These are phyloP conservation scores for Siniperca scherzeri DNA, from an alignment of 2,797 vertebrate species.

Conservation along the genomic window DNA sequence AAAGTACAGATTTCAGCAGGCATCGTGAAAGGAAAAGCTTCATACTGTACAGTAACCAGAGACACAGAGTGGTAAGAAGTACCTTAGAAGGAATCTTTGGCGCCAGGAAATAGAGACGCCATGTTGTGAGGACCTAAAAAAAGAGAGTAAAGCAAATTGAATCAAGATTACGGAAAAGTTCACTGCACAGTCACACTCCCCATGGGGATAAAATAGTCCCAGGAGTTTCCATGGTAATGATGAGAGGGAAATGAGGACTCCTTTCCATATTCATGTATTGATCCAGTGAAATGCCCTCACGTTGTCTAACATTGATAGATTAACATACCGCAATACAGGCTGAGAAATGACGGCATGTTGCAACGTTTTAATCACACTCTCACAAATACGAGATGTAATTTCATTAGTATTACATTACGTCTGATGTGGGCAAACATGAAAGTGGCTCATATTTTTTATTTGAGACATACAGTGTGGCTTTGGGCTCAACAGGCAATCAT, in stretches of 20 bases:
- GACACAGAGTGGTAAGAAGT: slow-evolving; percentile 11
- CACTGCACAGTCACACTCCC: slow-evolving; percentile 40
- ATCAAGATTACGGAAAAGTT: slow-evolving; percentile 57
- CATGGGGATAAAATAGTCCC: slow-evolving; percentile 40
- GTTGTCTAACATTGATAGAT: slow-evolving; percentile 52
- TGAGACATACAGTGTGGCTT: slow-evolving; percentile 10
- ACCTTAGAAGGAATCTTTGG: slow-evolving; percentile 88
- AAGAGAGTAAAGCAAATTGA: slow-evolving; percentile 42
- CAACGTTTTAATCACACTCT: slow-evolving; percentile 44
- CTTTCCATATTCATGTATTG: slow-evolving; percentile 62
- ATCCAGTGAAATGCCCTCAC: slow-evolving; percentile 70
- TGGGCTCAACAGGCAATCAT: slow-evolving; percentile 36
- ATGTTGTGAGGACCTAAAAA: slow-evolving; percentile 88
- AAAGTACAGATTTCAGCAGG: slow-evolving; percentile 9
- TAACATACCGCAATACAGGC: slow-evolving; percentile 9
- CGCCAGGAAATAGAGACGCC: slow-evolving; percentile 88
- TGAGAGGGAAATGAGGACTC: slow-evolving; percentile 37
- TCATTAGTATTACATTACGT: slow-evolving; percentile 43
- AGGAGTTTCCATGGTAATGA: slow-evolving; percentile 71
- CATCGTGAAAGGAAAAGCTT: not conserved
- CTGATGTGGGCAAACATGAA: slow-evolving; percentile 25
- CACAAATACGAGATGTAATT: slow-evolving; percentile 31
- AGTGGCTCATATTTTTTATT: slow-evolving; percentile 43
- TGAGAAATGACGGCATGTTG: slow-evolving; percentile 26
- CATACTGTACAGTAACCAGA: not conserved